A percentile compares a stretch with the other conserved stretches of the same genome.
These are phyloP conservation scores for Ptyas mucosa DNA, from an alignment of 2,113 vertebrate species.

Conservation along the genomic window DNA sequence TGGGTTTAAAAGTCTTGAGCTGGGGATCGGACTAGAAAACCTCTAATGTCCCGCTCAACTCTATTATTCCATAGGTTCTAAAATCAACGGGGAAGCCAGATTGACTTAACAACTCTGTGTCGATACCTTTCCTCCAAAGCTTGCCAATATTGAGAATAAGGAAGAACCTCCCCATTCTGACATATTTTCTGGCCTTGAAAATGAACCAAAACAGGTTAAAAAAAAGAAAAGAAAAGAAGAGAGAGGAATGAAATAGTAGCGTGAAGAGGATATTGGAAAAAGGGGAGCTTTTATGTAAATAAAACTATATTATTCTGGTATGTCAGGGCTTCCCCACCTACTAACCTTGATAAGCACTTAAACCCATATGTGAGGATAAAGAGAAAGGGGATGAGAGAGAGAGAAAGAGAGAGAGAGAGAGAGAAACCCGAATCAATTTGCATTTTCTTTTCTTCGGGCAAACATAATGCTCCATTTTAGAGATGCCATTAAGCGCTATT, in stretches of 20 bases:
- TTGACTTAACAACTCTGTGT: background rate
- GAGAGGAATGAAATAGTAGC: background rate
- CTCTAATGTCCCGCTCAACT: background rate
- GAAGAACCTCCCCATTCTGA: slow-evolving; percentile 42
- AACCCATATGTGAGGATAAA: slow-evolving; percentile 9
- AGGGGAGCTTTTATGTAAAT: slow-evolving; percentile 30
- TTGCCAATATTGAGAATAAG: slow-evolving; percentile 34
- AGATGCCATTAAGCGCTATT: slow-evolving; percentile 65
- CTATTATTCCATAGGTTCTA: background rate
- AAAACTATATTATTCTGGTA: slow-evolving; percentile 54
- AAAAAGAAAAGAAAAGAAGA: background rate
- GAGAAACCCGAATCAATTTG: slow-evolving; percentile 55
- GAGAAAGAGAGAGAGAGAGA: slow-evolving; percentile 45
- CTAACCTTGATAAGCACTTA: slow-evolving; percentile 67
- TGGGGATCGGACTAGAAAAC: background rate
- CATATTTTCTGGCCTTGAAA: slow-evolving; percentile 51
- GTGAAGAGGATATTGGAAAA: background rate
- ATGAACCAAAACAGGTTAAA: background rate
- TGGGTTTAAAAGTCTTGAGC: background rate
- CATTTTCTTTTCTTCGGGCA: slow-evolving; percentile 69
- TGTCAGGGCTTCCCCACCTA: slow-evolving; percentile 55
- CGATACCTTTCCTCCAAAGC: slow-evolving; percentile 38
- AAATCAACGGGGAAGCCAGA: background rate
- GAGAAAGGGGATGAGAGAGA: slow-evolving; percentile 62
- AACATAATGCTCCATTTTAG: slow-evolving; percentile 63